Conservation (phyloP, 2,113 vertebrate genomes). For the Pogonocichla stellata region DNA sequence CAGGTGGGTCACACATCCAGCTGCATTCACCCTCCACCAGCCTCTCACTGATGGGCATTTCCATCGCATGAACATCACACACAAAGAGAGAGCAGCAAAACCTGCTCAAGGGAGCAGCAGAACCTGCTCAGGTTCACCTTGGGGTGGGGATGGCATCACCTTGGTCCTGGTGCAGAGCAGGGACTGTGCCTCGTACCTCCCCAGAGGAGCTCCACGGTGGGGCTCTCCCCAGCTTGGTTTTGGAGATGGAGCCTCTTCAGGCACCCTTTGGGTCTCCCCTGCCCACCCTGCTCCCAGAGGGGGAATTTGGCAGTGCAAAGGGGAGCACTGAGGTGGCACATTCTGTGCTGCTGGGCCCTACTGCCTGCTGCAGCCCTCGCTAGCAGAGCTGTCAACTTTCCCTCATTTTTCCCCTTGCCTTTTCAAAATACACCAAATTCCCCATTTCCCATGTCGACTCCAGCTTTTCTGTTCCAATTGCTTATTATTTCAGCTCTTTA, state of each 20-base stretch:
- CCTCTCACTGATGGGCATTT: accelerated
- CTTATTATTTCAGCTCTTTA: accelerated
- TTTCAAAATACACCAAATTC: neutral
- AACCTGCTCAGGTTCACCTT: accelerated
- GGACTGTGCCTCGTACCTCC: too few species aligned
- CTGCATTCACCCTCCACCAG: accelerated
- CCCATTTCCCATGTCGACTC: neutral
- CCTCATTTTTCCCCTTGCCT: accelerated
- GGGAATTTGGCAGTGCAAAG: neutral
- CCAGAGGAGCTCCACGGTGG: accelerated
- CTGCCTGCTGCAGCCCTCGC: accelerated
- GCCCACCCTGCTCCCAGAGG: accelerated
- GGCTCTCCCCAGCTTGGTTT: accelerated
- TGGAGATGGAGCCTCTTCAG: neutral
- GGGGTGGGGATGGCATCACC: accelerated
- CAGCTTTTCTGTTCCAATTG: accelerated
- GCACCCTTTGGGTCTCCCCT: accelerated
- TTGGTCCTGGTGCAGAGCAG: neutral
- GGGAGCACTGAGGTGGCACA: accelerated
- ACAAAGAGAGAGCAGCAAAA: neutral
- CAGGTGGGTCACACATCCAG: accelerated
- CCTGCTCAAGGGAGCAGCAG: neutral
- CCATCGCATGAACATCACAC: accelerated
- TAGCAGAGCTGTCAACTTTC: accelerated
- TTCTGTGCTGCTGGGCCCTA: accelerated